A percentile compares a stretch with the other conserved stretches of the same genome.
These are phyloP conservation scores for Python bivittatus DNA, from an alignment of 2,113 vertebrate species.

Conservation along the genomic window DNA sequence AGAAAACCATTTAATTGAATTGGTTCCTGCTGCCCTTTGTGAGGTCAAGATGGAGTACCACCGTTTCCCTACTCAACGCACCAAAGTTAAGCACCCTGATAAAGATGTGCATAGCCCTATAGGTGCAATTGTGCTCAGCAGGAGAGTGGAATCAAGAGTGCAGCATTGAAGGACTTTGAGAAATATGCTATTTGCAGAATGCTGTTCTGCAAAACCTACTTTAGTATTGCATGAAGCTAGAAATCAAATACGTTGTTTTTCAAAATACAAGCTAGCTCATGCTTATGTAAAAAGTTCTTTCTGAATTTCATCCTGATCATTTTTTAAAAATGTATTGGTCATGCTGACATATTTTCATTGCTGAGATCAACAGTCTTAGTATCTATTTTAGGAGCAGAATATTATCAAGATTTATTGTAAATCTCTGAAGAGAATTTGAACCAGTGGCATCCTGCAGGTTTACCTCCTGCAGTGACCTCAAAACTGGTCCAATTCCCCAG, in stretches of 20 bases:
- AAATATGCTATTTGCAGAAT: too few species aligned
- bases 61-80: neutral
- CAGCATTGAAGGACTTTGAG: neutral
- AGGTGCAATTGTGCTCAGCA: neutral
- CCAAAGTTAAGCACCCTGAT: neutral
- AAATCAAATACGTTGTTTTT: neutral
- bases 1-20: neutral
- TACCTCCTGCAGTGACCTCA: neutral
- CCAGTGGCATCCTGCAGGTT: neutral
- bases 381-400: neutral
- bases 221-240: neutral
- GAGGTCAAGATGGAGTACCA: neutral
- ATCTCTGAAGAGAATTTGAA: slow-evolving; percentile 2
- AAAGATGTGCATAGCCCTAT: neutral
- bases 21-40: neutral
- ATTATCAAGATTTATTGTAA: neutral
- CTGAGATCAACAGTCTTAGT: neutral
- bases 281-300: neutral
- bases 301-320: neutral
- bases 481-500: neutral
- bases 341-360: neutral
- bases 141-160: neutral
- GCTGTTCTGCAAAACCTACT: neutral
- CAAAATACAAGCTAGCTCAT: neutral
- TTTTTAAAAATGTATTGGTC: neutral